Percentiles rank a stretch among this genome's conserved stretches.
Evolutionary conservation across 2,113 vertebrate species (phyloP).

Genomic region (Morone saxatilis): DNA sequence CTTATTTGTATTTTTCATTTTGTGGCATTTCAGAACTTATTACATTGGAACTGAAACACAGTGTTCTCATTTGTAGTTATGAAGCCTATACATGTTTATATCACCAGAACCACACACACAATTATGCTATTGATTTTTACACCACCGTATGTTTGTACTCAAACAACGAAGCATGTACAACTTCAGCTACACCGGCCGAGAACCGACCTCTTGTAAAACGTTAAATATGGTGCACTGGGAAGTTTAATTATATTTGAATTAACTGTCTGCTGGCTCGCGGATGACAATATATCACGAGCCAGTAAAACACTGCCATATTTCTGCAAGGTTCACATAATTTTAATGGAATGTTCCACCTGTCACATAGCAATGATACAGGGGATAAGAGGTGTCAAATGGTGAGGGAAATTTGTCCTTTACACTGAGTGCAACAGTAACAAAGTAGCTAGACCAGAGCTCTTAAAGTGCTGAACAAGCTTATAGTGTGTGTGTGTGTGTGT

Average conservation of each 20-base stretch:
- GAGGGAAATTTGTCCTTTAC: constrained; percentile 66
- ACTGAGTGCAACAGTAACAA: constrained; percentile 37
- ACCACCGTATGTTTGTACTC: not conserved
- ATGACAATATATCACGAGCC: constrained; percentile 62
- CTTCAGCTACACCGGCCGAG: not conserved
- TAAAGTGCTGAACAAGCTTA: constrained; percentile 63
- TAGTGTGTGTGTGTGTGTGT: constrained; percentile 17
- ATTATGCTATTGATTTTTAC: not conserved
- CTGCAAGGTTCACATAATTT: constrained; percentile 74
- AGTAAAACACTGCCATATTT: constrained; percentile 62
- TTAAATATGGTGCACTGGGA: constrained; percentile 41
- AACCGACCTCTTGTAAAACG: constrained; percentile 26
- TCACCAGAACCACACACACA: not conserved
- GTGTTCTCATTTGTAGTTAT: not conserved
- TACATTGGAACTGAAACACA: not conserved
- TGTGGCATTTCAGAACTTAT: not conserved
- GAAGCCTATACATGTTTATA: not conserved
- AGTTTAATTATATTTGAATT: constrained; percentile 72
- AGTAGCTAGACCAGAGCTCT: constrained; percentile 1
- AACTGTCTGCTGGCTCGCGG: constrained; percentile 46
- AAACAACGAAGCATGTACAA: not conserved
- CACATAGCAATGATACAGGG: constrained; percentile 50
- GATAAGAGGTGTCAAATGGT: constrained; percentile 54
- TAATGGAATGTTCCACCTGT: constrained; percentile 61
- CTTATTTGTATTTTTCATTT: not conserved